These are phyloP conservation scores for Bagarius yarrelli DNA, from an alignment of 2,113 vertebrate genomes.

Conservation along the genomic window DNA sequence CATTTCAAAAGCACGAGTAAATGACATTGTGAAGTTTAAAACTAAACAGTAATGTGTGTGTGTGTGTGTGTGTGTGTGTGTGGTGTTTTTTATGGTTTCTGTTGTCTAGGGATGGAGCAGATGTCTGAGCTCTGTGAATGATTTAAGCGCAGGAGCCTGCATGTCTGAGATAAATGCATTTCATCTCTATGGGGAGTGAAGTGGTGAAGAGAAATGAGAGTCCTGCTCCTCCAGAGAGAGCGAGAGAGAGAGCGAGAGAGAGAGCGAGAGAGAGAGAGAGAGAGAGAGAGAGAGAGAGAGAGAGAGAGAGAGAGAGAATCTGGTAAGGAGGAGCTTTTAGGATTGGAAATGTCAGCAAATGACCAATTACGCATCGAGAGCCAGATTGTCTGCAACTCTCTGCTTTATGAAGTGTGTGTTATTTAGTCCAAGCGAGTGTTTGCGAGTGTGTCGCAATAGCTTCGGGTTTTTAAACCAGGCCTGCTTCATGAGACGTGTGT, in stretches of 20 bases:
- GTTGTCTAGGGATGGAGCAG: constrained; percentile 45
- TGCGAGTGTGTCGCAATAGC: constrained; percentile 17
- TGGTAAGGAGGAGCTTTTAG: constrained; percentile 44
- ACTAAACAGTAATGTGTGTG: constrained; percentile 16
- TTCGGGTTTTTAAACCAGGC: constrained; percentile 14
- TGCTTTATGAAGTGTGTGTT: constrained; percentile 41
- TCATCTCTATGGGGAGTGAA: constrained; percentile 51
- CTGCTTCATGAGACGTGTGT: neutral
- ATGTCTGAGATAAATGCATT: constrained; percentile 53
- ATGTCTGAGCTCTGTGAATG: constrained; percentile 52
- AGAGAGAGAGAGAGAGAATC: constrained; percentile 39
- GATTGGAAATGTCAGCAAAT: constrained; percentile 52
- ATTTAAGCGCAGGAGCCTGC: constrained; percentile 53
- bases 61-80: neutral
- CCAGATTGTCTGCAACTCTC: constrained; percentile 43
- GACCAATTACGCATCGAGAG: constrained; percentile 44
- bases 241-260: too few relatives aligned
- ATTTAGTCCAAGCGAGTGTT: constrained; percentile 16
- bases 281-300: neutral
- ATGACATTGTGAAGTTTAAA: constrained; percentile 13
- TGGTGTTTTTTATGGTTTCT: constrained; percentile 45
- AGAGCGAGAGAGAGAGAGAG: too few relatives aligned
- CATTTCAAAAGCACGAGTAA: neutral
- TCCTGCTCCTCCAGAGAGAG: constrained; percentile 26
- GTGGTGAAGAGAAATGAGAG: constrained; percentile 50